phyloP scores from a whole-genome alignment of 2,797 vertebrate genomes.

The Fistularia commersonii region DNA sequence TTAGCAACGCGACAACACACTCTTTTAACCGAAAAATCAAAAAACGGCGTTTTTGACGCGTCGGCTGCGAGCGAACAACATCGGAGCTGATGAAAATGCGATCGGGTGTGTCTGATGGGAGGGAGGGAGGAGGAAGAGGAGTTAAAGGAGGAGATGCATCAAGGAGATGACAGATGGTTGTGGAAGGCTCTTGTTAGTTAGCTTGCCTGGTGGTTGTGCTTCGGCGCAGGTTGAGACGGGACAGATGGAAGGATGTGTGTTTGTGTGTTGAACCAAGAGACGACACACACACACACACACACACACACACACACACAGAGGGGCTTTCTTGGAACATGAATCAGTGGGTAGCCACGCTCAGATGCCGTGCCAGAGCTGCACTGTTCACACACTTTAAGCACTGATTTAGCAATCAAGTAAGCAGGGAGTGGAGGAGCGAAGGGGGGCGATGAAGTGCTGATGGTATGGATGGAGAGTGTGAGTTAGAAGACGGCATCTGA shows the following conservation, averaged over 20 bases:
- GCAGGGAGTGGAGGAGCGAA: constrained; percentile 22
- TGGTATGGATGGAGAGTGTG: background rate
- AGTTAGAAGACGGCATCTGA: background rate
- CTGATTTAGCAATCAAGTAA: constrained; percentile 78
- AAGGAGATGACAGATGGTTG: constrained; percentile 79
- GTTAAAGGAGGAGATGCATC: background rate
- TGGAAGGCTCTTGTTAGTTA: constrained; percentile 76
- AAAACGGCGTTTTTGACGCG: too few species aligned
- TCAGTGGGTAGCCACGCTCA: constrained; percentile 65
- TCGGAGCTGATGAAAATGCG: too few species aligned
- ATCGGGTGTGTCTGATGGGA: too few species aligned
- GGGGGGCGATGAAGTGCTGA: constrained; percentile 7
- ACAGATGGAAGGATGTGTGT: constrained; percentile 79
- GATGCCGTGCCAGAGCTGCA: constrained; percentile 71
- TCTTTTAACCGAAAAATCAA: too few species aligned
- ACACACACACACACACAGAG: constrained; percentile 22
- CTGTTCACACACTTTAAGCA: constrained; percentile 77
- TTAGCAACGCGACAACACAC: too few species aligned
- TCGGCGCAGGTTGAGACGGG: constrained; percentile 77
- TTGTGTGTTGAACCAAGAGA: constrained; percentile 35
- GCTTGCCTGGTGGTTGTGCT: constrained; percentile 72
- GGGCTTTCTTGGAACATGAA: constrained; percentile 68
- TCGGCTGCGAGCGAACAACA: too few species aligned
- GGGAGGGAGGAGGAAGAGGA: background rate
- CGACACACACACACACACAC: constrained; percentile 1